phyloP scores from a whole-genome alignment of 2,888 invertebrate genomes.

The Scaptomyza parva region DNA sequence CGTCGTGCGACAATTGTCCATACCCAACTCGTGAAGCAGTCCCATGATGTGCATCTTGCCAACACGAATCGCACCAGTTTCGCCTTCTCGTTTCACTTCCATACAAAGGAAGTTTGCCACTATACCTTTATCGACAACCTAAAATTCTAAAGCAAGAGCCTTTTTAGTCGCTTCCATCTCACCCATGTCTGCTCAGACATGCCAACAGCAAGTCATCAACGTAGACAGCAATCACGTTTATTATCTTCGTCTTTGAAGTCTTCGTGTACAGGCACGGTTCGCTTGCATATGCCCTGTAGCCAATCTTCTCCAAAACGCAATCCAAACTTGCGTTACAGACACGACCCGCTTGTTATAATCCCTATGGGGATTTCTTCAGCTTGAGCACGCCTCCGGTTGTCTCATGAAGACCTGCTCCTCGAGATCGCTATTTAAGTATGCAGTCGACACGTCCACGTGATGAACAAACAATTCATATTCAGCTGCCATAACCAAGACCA shows the following conservation, averaged over 20 bases:
- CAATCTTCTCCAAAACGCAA: background rate
- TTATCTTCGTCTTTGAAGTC: background rate
- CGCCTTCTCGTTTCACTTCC: too few relatives aligned
- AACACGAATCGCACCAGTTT: too few relatives aligned
- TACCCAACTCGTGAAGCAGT: too few relatives aligned
- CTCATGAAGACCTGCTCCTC: background rate
- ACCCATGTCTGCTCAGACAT: background rate
- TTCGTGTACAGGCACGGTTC: background rate
- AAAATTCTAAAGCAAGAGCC: background rate
- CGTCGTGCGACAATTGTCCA: too few relatives aligned
- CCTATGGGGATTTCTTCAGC: background rate
- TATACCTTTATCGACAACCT: too few relatives aligned
- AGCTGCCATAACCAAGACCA: too few relatives aligned
- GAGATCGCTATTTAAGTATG: background rate
- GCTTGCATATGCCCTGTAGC: background rate
- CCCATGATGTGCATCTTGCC: too few relatives aligned
- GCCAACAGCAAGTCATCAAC: background rate
- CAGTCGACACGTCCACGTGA: too few relatives aligned
- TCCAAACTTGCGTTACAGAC: background rate
- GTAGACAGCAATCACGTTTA: slow-evolving; percentile 1
- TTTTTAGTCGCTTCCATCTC: background rate
- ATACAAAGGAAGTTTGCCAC: too few relatives aligned
- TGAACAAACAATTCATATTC: too few relatives aligned
- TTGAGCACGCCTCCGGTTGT: background rate
- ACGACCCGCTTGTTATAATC: background rate